Conservation (phyloP, 2,113 vertebrate species). For the Cepphus grylle region DNA sequence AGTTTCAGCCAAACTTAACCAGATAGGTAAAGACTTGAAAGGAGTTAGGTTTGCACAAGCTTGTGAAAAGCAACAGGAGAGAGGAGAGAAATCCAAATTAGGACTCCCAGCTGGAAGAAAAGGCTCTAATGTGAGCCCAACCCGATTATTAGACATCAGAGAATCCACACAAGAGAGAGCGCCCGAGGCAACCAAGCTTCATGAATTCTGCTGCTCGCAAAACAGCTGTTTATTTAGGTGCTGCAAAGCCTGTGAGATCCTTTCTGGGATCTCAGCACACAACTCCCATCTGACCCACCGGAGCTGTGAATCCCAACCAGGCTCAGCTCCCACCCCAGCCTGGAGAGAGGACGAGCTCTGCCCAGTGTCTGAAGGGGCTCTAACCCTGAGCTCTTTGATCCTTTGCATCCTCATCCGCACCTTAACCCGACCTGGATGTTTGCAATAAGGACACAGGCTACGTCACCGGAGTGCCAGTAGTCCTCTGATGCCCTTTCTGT, state of each 20-base stretch:
- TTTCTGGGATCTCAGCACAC: neutral
- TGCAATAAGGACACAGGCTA: neutral
- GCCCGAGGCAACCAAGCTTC: conserved; percentile 45
- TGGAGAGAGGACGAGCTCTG: neutral
- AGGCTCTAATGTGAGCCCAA: conserved; percentile 57
- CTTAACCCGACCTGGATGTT: neutral
- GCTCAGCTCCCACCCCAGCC: neutral
- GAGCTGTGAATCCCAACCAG: neutral
- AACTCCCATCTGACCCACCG: neutral
- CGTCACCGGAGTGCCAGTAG: neutral
- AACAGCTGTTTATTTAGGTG: conserved; percentile 53
- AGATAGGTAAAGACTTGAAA: conserved; percentile 12
- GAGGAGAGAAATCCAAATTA: conserved; percentile 55
- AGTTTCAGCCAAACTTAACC: neutral
- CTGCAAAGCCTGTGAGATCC: conserved; percentile 1
- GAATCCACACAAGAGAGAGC: conserved; percentile 56
- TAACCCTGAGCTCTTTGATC: neutral
- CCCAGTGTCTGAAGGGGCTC: neutral
- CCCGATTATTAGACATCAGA: conserved; percentile 67
- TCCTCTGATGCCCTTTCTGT: neutral
- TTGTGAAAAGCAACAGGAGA: conserved; percentile 32
- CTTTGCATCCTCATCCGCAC: neutral
- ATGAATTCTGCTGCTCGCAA: conserved; percentile 27
- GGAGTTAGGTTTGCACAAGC: neutral
- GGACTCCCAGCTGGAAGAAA: conserved; percentile 55